A percentile compares a stretch with the other conserved stretches of the same genome.
Conservation (phyloP, 2,113 vertebrate species). For the Ondatra zibethicus region DNA sequence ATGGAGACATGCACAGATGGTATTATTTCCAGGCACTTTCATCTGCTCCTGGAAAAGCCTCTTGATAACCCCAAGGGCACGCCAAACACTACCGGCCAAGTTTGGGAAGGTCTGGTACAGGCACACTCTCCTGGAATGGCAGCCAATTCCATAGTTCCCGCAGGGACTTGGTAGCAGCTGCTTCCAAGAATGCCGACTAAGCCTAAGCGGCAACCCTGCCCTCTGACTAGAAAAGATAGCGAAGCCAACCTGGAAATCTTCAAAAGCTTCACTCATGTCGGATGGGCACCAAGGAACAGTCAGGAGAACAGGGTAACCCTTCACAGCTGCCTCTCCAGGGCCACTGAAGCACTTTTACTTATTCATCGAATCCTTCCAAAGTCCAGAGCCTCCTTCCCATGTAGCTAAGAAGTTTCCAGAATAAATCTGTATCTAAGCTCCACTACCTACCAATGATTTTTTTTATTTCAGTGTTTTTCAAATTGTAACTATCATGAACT, state of each 20-base stretch:
- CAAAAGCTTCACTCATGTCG: not conserved
- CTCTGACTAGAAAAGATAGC: not conserved
- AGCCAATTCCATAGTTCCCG: not conserved
- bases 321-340: not conserved
- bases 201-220: not conserved
- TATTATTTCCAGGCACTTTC: not conserved
- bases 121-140: not conserved
- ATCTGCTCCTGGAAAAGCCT: rapidly evolving
- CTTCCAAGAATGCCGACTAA: not conserved
- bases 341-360: not conserved
- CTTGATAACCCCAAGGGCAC: not conserved
- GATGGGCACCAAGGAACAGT: not conserved
- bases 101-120: not conserved
- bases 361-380: not conserved
- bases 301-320: not conserved
- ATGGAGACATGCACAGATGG: not conserved
- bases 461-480: not conserved
- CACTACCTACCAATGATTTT: not conserved
- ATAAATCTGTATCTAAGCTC: not conserved
- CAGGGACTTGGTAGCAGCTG: not conserved
- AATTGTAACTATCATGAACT: too few relatives aligned
- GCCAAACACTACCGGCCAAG: not conserved
- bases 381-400: not conserved
- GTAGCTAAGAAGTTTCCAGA: constrained; percentile 1
- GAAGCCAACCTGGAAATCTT: not conserved